Evolutionary conservation across 53 echinoderm and acorn worm genomes (phyloP).

Genomic region (Hippasteria phrygiana): DNA sequence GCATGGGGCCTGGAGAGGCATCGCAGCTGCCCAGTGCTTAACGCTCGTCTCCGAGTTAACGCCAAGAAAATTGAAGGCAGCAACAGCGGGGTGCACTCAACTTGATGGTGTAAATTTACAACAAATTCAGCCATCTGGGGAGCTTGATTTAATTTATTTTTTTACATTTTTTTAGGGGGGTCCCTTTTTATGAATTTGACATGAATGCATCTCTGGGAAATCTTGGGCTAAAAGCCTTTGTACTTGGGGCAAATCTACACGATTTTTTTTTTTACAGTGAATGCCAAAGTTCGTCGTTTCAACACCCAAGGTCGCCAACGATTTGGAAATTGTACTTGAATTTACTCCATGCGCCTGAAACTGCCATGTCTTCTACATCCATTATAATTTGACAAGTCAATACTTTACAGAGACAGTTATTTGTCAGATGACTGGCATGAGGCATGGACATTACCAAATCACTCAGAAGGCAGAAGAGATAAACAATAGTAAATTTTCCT

Average conservation of each 20-base stretch:
- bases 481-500: not conserved
- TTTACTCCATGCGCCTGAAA: no score
- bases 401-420: slow-evolving; percentile 43
- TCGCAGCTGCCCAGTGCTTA: slow-evolving; percentile 41
- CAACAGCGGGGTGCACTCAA: slow-evolving; percentile 37
- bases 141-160: slow-evolving; percentile 50
- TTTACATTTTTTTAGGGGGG: not conserved
- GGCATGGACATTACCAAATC: slow-evolving; percentile 20
- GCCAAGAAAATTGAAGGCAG: slow-evolving; percentile 5
- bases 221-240: no score
- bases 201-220: slow-evolving; percentile 32
- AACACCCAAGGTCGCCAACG: no score
- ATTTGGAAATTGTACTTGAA: no score
- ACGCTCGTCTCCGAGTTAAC: not conserved
- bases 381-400: slow-evolving; percentile 17
- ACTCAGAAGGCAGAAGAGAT: not conserved
- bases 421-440: slow-evolving; percentile 55
- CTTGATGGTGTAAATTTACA: slow-evolving; percentile 57
- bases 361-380: no score
- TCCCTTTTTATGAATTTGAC: not conserved
- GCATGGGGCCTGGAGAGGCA: slow-evolving; percentile 55
- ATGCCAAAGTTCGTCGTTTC: no score
- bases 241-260: no score
- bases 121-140: slow-evolving; percentile 38
- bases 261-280: no score